phyloP scores from a whole-genome alignment of 2,888 invertebrate species.

The Strigamia crassipes region DNA sequence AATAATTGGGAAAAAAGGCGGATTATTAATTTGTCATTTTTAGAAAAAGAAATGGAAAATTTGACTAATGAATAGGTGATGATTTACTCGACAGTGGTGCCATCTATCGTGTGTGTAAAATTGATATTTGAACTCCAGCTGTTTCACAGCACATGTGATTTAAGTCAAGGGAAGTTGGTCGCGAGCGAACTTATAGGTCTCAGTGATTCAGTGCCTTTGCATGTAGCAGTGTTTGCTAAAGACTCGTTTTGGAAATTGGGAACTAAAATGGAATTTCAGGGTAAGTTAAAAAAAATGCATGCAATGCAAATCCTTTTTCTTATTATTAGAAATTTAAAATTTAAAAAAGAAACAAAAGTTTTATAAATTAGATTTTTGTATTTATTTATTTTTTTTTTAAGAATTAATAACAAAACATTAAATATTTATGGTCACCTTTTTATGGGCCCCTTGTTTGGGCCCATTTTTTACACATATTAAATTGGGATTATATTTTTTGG shows the following conservation, averaged over 20 bases:
- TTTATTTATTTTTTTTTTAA: too few relatives aligned
- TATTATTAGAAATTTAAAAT: neutral
- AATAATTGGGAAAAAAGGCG: neutral
- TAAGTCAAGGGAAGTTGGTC: conserved; percentile 37
- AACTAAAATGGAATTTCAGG: neutral
- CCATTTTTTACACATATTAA: neutral
- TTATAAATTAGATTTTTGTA: too few relatives aligned
- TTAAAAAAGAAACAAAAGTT: neutral
- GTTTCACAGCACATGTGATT: conserved; percentile 25
- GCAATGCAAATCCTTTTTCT: too few relatives aligned
- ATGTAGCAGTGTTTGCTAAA: neutral
- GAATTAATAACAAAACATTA: too few relatives aligned
- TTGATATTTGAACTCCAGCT: conserved; percentile 40
- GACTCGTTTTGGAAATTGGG: neutral
- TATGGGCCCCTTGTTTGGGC: too few relatives aligned
- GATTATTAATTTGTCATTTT: neutral
- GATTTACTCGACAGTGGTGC: conserved; percentile 36
- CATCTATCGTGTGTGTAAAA: conserved; percentile 9
- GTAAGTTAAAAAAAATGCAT: neutral
- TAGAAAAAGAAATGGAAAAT: neutral
- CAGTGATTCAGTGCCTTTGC: conserved; percentile 35
- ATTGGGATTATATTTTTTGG: neutral
- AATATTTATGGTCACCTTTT: neutral
- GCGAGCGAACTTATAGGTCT: neutral
- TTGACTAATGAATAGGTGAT: conserved; percentile 24